Evolutionary conservation across 1,140 invertebrate species (phyloP), one percentile per base, ranked within the genome.

Genomic region (Lepidotrigona ventralis): DNA sequence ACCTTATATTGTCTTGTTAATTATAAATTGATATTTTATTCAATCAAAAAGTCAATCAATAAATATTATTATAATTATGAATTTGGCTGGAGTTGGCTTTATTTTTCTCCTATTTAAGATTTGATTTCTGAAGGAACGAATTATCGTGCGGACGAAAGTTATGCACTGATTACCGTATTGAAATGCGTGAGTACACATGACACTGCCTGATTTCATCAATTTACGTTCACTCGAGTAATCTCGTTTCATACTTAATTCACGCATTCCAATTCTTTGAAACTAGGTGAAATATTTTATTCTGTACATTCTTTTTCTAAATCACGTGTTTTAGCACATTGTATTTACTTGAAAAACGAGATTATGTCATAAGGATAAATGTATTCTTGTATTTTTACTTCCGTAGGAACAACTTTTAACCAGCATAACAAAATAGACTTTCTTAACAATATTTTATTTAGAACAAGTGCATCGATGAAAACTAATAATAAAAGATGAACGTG

Each of bases 351-450:
- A 76, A 76, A 76, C 33, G 17, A 19, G 8, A 33, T 63, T 76
- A 76, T 63, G 17, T 76, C 58, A 76, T 63, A 63, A 29, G n/a
- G 2, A 21, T 1, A 23, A n/a, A 14, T 14, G 12, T 21, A 63
- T 11, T 75, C 15, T 39, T 19, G 33, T 46, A 63, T 58, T 63
- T 76, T 76, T 76, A 76, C 73, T 63, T 76, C 58, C 33, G 73
- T 17, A 33, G 60, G 63, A 76, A 76, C 6, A 76, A 23, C 51
- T 76, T 63, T 51, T 54, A 29, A n/a, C 51, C 17, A 53, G 19
- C 26, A 46, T n/a, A 29, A 54, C 26, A 54, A 29, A n/a, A 15
- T 21, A 21, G 17, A 73, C 19, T 54, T 54, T 54, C 8, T 29
- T 54, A n/a, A 73, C n/a, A 6, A 19, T 73, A 54, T 26, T 54